Percentiles rank a stretch among this genome's conserved stretches.
These are phyloP conservation scores for Tyrophagus putrescentiae DNA, from an alignment of 1,140 invertebrate species.

Conservation along the genomic window DNA sequence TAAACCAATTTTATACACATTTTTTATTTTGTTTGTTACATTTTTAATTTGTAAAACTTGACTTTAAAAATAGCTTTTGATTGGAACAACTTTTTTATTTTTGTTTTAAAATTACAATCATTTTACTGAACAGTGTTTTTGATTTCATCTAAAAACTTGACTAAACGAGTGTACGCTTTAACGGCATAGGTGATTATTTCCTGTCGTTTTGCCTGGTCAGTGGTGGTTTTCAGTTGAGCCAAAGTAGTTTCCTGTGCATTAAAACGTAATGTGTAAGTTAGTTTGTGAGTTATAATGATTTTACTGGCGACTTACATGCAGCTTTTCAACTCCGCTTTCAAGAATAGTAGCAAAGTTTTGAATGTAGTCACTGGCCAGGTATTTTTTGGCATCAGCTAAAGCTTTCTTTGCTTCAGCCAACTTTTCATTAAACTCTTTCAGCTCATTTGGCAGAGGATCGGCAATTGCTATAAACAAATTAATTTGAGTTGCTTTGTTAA, in stretches of 20 bases:
- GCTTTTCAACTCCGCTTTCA: background rate
- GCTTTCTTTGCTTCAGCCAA: background rate
- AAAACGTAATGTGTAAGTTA: background rate
- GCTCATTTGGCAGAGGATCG: background rate
- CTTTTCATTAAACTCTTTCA: conserved; percentile 4
- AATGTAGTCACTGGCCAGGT: background rate
- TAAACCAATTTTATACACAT: no score
- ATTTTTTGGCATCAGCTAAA: background rate
- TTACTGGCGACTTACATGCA: background rate
- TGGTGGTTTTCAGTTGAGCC: background rate
- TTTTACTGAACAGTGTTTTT: background rate
- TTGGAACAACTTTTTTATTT: background rate
- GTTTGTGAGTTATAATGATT: background rate
- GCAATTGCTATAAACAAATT: background rate
- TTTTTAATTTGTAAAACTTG: background rate
- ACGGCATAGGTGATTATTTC: background rate
- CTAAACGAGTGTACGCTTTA: background rate
- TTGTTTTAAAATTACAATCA: no score
- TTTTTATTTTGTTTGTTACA: no score
- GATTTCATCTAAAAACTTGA: conserved; percentile 1
- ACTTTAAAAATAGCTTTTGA: background rate
- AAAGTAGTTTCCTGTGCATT: background rate
- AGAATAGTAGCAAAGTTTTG: background rate
- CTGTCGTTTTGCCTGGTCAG: conserved; percentile 1
- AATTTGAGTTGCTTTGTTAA: background rate